These are phyloP conservation scores for Synergus umbraculus DNA, from an alignment of 2,888 invertebrate species.

Conservation along the genomic window DNA sequence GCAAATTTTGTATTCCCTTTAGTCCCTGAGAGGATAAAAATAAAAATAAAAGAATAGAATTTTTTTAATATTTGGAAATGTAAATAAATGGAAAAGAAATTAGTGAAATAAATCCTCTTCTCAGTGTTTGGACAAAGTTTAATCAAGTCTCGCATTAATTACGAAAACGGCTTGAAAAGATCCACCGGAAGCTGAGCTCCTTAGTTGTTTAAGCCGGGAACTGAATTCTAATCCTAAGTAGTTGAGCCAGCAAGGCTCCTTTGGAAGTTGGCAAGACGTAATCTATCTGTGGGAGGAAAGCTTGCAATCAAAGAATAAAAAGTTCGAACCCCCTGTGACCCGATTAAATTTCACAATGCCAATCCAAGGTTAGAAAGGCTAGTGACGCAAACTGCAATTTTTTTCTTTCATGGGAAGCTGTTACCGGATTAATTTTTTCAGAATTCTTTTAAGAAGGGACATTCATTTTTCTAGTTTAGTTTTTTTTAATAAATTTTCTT, in stretches of 20 bases:
- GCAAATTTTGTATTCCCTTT: background rate
- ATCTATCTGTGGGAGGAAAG: conserved; percentile 4
- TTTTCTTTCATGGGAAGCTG: background rate
- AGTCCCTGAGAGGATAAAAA: no score
- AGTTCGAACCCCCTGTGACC: background rate
- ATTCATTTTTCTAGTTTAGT: background rate
- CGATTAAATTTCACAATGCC: conserved; percentile 15
- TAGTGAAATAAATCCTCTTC: background rate
- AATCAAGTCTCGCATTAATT: conserved; percentile 20
- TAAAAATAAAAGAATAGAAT: no score
- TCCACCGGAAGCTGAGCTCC: conserved; percentile 21
- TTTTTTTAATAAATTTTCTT: no score
- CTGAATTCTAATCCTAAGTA: conserved; percentile 25
- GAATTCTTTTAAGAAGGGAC: background rate
- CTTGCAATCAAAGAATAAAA: background rate
- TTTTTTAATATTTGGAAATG: background rate
- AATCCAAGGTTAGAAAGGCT: conserved; percentile 1
- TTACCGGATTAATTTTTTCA: background rate
- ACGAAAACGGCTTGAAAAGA: conserved; percentile 17
- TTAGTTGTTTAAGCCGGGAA: conserved; percentile 28
- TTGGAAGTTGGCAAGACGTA: conserved; percentile 4
- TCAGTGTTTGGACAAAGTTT: background rate
- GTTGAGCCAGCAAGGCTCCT: conserved; percentile 5
- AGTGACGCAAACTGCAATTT: background rate
- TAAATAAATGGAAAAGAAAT: background rate